Evolutionary conservation across 2,113 vertebrate genomes (phyloP), one percentile per base, ranked within the genome.

Genomic region (Ciconia stormi): DNA sequence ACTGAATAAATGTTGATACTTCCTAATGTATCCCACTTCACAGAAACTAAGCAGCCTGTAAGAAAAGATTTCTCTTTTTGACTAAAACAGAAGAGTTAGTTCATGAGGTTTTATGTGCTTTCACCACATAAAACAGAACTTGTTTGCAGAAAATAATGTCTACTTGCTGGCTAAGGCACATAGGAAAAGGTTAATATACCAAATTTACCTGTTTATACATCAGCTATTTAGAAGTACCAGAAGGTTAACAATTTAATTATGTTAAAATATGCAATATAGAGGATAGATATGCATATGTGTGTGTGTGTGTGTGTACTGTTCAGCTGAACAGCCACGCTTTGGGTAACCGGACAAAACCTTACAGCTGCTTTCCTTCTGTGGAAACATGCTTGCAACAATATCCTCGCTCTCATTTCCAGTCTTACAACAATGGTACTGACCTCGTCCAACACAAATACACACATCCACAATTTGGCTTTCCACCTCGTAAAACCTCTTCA

Each of bases 271-370:
- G 52, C 38, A 56, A 20, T 49, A 66, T 2, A 49, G 61, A 10
- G 25, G 30, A 36, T 4, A 66, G 32, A 65, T 29, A 61, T 0
- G 0, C 3, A 12, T 23, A 13, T 29, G 20, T n/a, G 34, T 1
- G 6, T 11, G 30, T 15, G 20, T 7, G 3, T 9, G 34, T 8
- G 18, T 21, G 32, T 11, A 62, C 61, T 59, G 46, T 13, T 63
- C 38, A 72, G 47, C 38, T 58, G 38, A 88, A 67, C 14, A 55
- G 32, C 27, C 40, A 32, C 3, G 0, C 49, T 81, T 22, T 13
- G 29, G 34, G 44, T 32, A 77, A 44, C 18, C 1, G 3, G 49
- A 59, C 38, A 86, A 65, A 91, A 76, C 27, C 17, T 42, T 16
- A 47, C 23, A 6, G 7, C 27, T 2, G 2, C 49, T 40, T 66